Conservation (phyloP, 2,888 invertebrate genomes). For the Sepiola atlantica region DNA sequence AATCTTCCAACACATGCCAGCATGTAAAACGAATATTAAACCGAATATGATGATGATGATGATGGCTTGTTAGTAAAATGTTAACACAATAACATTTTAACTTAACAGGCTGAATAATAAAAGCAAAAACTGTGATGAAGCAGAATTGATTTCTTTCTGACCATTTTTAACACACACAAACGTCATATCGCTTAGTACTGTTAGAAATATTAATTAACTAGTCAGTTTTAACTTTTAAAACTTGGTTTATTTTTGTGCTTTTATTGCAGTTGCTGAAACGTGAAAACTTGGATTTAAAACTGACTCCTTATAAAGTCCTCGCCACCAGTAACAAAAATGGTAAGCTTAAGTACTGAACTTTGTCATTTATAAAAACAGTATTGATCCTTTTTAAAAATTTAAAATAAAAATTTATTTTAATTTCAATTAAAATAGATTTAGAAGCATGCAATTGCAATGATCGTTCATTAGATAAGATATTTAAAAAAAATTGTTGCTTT, state of each 20-base stretch:
- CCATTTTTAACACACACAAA: no score
- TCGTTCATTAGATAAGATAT: neutral
- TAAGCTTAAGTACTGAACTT: constrained; percentile 58
- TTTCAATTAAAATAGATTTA: no score
- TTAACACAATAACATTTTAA: no score
- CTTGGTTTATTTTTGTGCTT: constrained; percentile 37
- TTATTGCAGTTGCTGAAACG: constrained; percentile 83
- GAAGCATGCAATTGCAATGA: no score
- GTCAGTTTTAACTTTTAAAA: neutral
- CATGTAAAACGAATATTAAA: no score
- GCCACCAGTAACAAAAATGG: constrained; percentile 96
- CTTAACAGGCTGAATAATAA: no score
- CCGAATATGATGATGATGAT: no score
- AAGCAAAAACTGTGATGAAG: no score
- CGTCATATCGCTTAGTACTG: neutral
- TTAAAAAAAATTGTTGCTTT: neutral
- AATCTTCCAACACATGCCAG: no score
- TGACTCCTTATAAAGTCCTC: constrained; percentile 95
- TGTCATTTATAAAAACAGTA: neutral
- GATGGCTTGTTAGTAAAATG: no score
- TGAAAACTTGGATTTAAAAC: constrained; percentile 95
- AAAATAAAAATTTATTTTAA: no score
- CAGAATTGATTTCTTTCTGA: neutral
- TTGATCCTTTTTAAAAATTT: no score
- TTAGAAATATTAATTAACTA: neutral